phyloP scores from a whole-genome alignment of 2,888 invertebrate genomes.

The Agrochola macilenta region DNA sequence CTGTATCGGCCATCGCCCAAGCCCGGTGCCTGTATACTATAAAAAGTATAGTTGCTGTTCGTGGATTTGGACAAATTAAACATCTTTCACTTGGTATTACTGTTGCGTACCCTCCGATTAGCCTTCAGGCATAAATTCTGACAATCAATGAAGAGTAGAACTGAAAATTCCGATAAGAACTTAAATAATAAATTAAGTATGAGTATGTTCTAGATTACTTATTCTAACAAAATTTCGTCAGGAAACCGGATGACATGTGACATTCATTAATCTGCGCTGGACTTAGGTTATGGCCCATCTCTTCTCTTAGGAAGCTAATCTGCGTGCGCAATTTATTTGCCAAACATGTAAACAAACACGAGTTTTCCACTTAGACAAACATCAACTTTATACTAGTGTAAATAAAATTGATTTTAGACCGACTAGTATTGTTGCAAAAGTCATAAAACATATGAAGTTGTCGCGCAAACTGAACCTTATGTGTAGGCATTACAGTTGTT shows the following conservation, averaged over 20 bases:
- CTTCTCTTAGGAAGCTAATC: background rate
- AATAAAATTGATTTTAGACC: too few species aligned
- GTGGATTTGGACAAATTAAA: conserved; percentile 72
- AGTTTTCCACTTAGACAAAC: too few species aligned
- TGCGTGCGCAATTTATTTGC: too few species aligned
- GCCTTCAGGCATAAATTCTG: conserved; percentile 44
- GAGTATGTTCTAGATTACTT: background rate
- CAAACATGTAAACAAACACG: too few species aligned
- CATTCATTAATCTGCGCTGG: background rate
- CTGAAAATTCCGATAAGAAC: background rate
- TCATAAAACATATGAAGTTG: too few species aligned
- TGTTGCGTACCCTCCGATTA: conserved; percentile 54
- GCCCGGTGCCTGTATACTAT: conserved; percentile 53
- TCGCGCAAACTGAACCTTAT: too few species aligned
- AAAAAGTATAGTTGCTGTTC: conserved; percentile 65
- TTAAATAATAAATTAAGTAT: background rate
- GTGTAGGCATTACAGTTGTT: too few species aligned
- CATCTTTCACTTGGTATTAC: conserved; percentile 64
- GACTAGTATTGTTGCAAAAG: too few species aligned
- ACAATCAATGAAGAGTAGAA: conserved; percentile 20
- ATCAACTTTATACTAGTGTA: too few species aligned
- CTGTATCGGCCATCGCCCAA: conserved; percentile 41
- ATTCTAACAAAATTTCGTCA: background rate
- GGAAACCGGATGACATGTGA: background rate
- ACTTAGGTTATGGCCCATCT: too few species aligned